Evolutionary conservation across 2,113 vertebrate species (phyloP), one percentile per base, ranked within the genome.

Genomic region (Myiozetetes cayanensis): DNA sequence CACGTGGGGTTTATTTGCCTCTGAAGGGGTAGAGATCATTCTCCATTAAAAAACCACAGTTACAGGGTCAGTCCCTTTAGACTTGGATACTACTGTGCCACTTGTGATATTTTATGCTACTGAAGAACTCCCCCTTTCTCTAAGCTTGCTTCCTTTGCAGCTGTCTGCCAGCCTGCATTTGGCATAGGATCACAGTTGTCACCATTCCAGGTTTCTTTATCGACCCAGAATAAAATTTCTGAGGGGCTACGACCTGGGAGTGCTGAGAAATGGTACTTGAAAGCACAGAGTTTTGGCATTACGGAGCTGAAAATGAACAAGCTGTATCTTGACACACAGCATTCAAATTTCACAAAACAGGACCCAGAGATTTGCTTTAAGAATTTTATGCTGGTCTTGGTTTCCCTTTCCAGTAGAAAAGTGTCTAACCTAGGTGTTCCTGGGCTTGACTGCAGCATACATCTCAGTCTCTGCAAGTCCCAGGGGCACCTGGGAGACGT

Each of bases 41-140:
- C 9, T 79, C 8, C 23, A 17, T 8, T 49, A 63, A 56, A 22
- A 80, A 79, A 30, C 14, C 2, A 13, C 11, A 1, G 2, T 56
- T 67, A 35, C 4, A 49, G 52, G 21, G 17, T 80, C 39, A 50
- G 58, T 75, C 19, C 24, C 27, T 77, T 84, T 61, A 61, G n/a
- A 39, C 9, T 56, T 0, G 0, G 55, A 37, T 71, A 14, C 9
- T 59, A 7, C 44, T 47, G 87, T 74, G 41, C 21, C 11, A 44
- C 19, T 30, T 82, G 9, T 47, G 33, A 28, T 35, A 22, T 21
- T 63, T 85, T 3, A 47, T 59, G 35, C 44, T 79, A 12, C 61
- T 62, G 53, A 67, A 58, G 59, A 78, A 21, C 23, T 59, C 37
- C 5, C 1, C 9, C n/a, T 72, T 90, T 85, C 55, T 66, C 37